A percentile compares a stretch with the other conserved stretches of the same genome.
Conservation (phyloP, 1,140 invertebrate genomes). For the Drosophila sulfurigaster region DNA sequence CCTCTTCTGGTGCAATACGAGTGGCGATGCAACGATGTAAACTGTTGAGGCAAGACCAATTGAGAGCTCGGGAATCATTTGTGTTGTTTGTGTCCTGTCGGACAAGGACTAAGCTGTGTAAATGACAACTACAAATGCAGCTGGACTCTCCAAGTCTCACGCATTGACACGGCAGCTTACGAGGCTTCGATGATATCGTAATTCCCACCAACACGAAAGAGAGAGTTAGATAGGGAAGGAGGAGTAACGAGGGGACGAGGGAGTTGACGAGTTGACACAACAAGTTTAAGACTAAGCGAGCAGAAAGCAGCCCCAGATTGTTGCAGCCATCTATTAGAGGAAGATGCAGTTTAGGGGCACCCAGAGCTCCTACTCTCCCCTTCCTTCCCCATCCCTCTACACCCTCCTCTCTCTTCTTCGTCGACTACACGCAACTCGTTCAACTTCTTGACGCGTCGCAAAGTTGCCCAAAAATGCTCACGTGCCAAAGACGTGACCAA, state of each 20-base stretch:
- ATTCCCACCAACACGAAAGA: constrained; percentile 28
- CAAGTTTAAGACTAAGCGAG: constrained; percentile 18
- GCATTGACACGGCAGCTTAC: constrained; percentile 45
- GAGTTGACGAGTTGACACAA: constrained; percentile 12
- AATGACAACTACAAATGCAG: constrained; percentile 10
- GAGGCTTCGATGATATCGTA: constrained; percentile 34
- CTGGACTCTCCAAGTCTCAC: constrained; percentile 1
- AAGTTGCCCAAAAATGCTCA: constrained; percentile 74
- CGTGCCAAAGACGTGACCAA: constrained; percentile 68
- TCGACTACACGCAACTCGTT: constrained; percentile 4
- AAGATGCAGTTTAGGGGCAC: constrained; percentile 54
- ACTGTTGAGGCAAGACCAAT: constrained; percentile 26
- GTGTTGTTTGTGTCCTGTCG: constrained; percentile 52
- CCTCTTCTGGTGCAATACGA: constrained; percentile 5
- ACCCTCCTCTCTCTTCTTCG: neutral
- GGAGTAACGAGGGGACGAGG: neutral
- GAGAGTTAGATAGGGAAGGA: neutral
- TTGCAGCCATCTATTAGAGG: constrained; percentile 39
- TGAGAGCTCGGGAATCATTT: constrained; percentile 38
- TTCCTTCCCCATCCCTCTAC: neutral
- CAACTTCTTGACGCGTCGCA: constrained; percentile 24
- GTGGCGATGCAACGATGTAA: constrained; percentile 21
- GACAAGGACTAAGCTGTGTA: constrained; percentile 59
- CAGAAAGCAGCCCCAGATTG: constrained; percentile 37
- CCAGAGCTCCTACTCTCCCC: neutral